These are phyloP conservation scores for Coregonus suidteri DNA, from an alignment of 2,797 vertebrate genomes.

Conservation along the genomic window DNA sequence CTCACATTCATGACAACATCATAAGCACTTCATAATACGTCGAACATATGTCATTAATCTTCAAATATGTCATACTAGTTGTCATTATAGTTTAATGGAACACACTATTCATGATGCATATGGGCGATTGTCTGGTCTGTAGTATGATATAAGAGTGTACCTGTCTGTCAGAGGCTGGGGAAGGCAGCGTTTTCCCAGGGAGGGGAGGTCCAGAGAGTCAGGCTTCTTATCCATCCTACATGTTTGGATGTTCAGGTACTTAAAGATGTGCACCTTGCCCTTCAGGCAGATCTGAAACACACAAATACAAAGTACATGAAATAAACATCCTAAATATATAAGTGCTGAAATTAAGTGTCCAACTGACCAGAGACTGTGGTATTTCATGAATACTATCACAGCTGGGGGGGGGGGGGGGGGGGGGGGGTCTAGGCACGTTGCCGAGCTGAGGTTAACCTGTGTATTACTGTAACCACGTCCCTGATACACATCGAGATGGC, in stretches of 20 bases:
- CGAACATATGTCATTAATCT: no score
- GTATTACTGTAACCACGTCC: neutral
- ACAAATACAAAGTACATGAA: slow-evolving; percentile 33
- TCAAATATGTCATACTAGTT: no score
- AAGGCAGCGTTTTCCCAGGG: slow-evolving; percentile 88
- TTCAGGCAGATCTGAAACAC: slow-evolving; percentile 93
- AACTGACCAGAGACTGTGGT: slow-evolving; percentile 39
- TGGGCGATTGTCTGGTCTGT: no score
- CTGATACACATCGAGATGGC: neutral
- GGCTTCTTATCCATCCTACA: slow-evolving; percentile 96
- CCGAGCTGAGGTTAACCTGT: neutral
- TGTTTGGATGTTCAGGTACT: slow-evolving; percentile 95
- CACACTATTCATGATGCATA: neutral
- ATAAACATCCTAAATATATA: neutral
- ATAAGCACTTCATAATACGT: neutral
- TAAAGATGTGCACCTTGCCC: slow-evolving; percentile 98
- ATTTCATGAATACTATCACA: neutral
- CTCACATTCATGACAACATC: neutral
- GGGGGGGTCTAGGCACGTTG: neutral
- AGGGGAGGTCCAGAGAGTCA: slow-evolving; percentile 92
- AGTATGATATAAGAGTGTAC: slow-evolving; percentile 56
- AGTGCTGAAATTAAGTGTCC: slow-evolving; percentile 7
- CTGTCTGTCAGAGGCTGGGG: slow-evolving; percentile 96
- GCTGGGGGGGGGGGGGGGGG: neutral
- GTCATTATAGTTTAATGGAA: neutral